Base-by-base conservation (phyloP, 2,113 vertebrate genomes). In the Etia nguti region DNA sequence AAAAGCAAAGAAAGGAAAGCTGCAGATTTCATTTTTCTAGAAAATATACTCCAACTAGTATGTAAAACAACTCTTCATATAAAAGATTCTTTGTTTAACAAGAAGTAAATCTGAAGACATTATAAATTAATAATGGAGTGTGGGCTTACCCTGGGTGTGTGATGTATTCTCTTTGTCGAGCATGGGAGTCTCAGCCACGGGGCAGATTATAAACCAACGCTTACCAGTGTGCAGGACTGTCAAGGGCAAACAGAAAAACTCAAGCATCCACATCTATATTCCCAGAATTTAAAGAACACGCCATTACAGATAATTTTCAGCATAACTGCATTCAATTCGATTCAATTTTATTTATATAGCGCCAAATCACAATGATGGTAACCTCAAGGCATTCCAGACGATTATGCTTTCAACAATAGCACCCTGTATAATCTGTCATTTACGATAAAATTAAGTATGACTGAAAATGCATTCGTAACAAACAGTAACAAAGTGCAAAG, bases 181-280 rank as follows among this genome's bases (percentile, higher is more conserved):
- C 24, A 94, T 48, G 6, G 97, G 94, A 15, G 97, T 97, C 95
- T 99, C 99, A 79, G 97, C 97, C 93, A 99, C 98, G 2, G 98
- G 98, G 90, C 98, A 99, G 93, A 99, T 97, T 92, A 99, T 99
- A 92, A 99, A 99, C 98, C 98, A 99, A 46, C 98, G 97, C 94
- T 99, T 99, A 15, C 98, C 98, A 9, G 98, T 99, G 93, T 99
- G 98, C 36, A 99, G 95, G 83, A 99, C 99, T 99, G 89, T 86
- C 79, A 90, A 87, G 73, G 85, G 80, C 50, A 57, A 50, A 93
- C 29, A 91, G 38, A 92, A 65, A 87, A 54, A 62, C 18, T 34
- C 48, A 70, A 11, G 18, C 26, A 88, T 86, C 20, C 24, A 75
- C 13, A 80, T 84, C 24, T 36, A 68, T 87, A 4, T 20, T 75